Evolutionary conservation across 2,113 vertebrate species (phyloP).

Genomic region (Serinus canaria): DNA sequence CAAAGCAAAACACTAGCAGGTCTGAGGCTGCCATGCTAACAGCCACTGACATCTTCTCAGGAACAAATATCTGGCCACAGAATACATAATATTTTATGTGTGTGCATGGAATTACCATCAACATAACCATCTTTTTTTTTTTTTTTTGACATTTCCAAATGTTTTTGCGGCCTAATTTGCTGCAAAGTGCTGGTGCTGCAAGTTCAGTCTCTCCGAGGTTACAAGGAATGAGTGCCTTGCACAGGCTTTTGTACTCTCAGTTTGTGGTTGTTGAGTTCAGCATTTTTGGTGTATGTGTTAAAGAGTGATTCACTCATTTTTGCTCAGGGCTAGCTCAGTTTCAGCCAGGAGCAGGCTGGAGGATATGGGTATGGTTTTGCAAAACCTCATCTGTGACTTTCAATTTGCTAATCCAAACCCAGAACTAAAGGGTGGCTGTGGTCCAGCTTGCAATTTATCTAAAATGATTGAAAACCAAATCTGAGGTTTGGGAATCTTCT

Average conservation of each 20-base stretch:
- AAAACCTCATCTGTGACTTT: slow-evolving; percentile 28
- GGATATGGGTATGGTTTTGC: slow-evolving; percentile 26
- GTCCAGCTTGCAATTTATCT: background rate
- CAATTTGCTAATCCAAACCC: slow-evolving; percentile 23
- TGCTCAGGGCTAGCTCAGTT: slow-evolving; percentile 14
- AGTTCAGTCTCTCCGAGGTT: background rate
- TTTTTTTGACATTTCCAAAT: background rate
- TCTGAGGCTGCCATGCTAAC: background rate
- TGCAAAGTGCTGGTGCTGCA: background rate
- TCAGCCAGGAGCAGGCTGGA: slow-evolving; percentile 1
- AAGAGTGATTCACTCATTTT: background rate
- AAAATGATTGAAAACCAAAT: background rate
- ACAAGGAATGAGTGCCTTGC: background rate
- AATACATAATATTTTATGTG: background rate
- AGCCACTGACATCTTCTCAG: background rate
- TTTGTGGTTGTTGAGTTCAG: slow-evolving; percentile 41
- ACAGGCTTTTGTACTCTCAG: background rate
- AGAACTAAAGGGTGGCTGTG: background rate
- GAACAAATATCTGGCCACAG: background rate
- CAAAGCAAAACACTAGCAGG: background rate
- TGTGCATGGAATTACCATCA: background rate
- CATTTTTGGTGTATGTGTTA: slow-evolving; percentile 3
- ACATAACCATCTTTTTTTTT: background rate
- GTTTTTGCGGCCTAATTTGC: background rate
- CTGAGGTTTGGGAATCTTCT: background rate